Conservation (phyloP, 2,888 invertebrate species). For the Micoletzkya japonica region DNA sequence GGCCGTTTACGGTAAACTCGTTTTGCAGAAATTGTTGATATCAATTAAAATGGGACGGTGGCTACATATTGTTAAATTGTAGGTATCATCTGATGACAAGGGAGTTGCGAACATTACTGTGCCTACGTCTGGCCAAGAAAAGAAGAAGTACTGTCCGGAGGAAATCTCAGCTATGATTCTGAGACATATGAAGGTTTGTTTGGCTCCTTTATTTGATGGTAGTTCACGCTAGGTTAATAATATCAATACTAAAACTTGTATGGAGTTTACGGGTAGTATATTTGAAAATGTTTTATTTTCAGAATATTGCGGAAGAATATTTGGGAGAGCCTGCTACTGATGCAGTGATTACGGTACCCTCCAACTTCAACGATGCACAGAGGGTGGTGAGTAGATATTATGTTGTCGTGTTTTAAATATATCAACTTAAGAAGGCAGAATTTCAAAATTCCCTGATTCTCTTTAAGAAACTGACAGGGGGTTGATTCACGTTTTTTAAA, state of each 20-base stretch:
- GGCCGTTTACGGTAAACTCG: too few species aligned
- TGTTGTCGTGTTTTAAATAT: neutral
- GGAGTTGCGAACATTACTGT: neutral
- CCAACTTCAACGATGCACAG: slow-evolving; percentile 16
- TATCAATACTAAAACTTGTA: neutral
- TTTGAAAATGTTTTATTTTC: neutral
- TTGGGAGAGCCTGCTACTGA: slow-evolving; percentile 9
- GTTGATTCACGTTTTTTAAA: too few species aligned
- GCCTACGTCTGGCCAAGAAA: neutral
- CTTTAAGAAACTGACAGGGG: too few species aligned
- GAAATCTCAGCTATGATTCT: neutral
- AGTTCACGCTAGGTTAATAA: neutral
- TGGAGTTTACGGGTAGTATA: too few species aligned
- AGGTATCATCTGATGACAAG: neutral
- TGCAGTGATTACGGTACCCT: slow-evolving; percentile 29
- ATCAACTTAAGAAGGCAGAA: too few species aligned
- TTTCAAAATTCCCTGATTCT: too few species aligned
- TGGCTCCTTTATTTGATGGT: neutral
- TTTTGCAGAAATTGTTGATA: too few species aligned
- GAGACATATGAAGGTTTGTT: slow-evolving; percentile 3
- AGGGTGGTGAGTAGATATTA: slow-evolving; percentile 12
- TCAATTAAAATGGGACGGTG: too few species aligned
- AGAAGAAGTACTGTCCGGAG: neutral
- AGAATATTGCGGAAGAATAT: slow-evolving; percentile 14
- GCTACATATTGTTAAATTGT: too few species aligned